phyloP scores from a whole-genome alignment of 2,888 invertebrate genomes.

The Drosophila algonquin region DNA sequence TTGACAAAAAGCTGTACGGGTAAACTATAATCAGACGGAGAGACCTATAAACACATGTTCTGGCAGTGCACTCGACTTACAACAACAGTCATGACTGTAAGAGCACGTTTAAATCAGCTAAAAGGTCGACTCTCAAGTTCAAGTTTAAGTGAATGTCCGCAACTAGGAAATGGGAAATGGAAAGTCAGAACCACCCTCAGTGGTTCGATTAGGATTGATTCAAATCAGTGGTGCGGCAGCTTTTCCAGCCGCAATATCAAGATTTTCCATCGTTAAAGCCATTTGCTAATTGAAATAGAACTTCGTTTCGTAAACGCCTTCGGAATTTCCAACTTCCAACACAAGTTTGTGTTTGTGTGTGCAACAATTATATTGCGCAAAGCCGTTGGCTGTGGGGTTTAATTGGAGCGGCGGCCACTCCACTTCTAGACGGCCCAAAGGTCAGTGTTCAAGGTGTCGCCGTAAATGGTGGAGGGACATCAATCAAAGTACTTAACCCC shows the following conservation, averaged over 20 bases:
- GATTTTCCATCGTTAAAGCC: background rate
- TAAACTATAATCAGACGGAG: too few relatives aligned
- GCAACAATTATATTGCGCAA: conserved; percentile 41
- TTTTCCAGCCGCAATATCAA: background rate
- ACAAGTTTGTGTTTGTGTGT: conserved; percentile 5
- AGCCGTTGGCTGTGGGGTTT: conserved; percentile 39
- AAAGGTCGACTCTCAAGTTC: too few relatives aligned
- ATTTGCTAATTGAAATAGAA: conserved; percentile 22
- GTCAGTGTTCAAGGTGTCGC: conserved; percentile 47
- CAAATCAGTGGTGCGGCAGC: background rate
- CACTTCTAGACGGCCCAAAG: conserved; percentile 31
- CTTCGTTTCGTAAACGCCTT: conserved; percentile 20
- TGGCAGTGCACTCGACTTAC: too few relatives aligned
- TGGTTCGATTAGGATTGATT: too few relatives aligned
- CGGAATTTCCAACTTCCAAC: conserved; percentile 4
- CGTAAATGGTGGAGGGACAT: background rate
- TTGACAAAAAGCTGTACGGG: conserved; percentile 31
- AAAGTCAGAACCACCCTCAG: too few relatives aligned
- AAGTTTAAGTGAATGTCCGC: too few relatives aligned
- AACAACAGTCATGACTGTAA: conserved; percentile 7
- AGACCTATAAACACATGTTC: conserved; percentile 26
- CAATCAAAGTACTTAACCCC: conserved; percentile 8
- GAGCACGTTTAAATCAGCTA: background rate
- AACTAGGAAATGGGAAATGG: too few relatives aligned
- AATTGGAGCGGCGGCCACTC: conserved; percentile 38